Base-by-base conservation (phyloP, 2,888 invertebrate species). In the Siphlonurus alternatus region DNA sequence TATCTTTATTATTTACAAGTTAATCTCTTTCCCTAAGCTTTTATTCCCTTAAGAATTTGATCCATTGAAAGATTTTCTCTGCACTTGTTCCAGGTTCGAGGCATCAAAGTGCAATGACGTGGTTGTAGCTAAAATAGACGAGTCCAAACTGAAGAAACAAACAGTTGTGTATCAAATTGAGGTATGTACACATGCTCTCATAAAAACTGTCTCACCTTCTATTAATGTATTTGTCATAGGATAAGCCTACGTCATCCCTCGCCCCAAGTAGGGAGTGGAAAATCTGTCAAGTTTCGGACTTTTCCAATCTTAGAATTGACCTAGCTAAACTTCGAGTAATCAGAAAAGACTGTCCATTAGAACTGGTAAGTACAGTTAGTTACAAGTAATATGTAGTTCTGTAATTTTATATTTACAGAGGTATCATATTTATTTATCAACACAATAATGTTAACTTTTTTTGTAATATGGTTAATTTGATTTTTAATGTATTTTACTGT, bases 221-320 rank as follows among this genome's bases (percentile, higher is more conserved):
- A n/a, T n/a, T n/a, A n/a, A n/a, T n/a, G n/a, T n/a, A n/a, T n/a
- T n/a, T n/a, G n/a, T 38, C 15, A 15, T 15, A 38, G 38, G 38
- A 38, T 38, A 38, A 38, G 15, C 38, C 38, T 38, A 10, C 38
- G 15, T 38, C 38, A 38, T 38, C 38, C 38, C 38, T 38, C 38
- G 38, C 38, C 5, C 38, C 38, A 38, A 38, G 38, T 1, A 63
- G 72, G 59, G 80, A 84, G 70, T 89, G 89, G 88, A 87, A 88
- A 74, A 78, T 81, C 66, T 76, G 79, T 66, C 86, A 87, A 74
- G 76, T 87, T 1, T 79, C 82, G 7, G 81, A 87, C 69, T 89
- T 89, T 74, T 82, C 83, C 5, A 75, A 81, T 56, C 72, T 84
- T 2, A 78, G 86, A 70, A 75, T 81, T 72, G 81, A 82, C 63